phyloP scores from a whole-genome alignment of 2,797 vertebrate species.

The Pipistrellus pygmaeus region DNA sequence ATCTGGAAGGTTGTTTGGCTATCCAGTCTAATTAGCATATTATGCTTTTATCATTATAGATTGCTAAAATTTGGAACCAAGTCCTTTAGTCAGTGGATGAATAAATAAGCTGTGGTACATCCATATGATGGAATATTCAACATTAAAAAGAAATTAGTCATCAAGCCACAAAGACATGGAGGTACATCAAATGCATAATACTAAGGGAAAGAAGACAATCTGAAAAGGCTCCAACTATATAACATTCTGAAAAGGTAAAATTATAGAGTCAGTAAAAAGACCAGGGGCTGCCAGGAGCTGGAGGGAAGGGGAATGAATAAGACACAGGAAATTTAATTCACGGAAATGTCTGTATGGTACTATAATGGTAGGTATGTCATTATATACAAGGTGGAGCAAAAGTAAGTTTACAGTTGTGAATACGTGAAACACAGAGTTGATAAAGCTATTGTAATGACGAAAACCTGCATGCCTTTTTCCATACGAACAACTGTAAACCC shows the following conservation, averaged over 20 bases:
- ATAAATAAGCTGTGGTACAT: not conserved
- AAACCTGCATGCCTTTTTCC: too few species aligned
- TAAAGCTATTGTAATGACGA: too few species aligned
- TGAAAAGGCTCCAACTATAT: not conserved
- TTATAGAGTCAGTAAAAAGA: not conserved
- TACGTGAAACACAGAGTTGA: too few species aligned
- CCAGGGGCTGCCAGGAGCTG: not conserved
- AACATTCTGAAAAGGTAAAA: conserved; percentile 8
- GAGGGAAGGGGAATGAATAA: not conserved
- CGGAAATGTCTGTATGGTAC: not conserved
- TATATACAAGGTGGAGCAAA: not conserved
- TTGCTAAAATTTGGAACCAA: not conserved
- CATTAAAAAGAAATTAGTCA: not conserved
- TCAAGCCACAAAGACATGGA: not conserved
- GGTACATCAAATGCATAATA: not conserved
- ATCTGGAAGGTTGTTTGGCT: too few species aligned
- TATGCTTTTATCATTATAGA: too few species aligned
- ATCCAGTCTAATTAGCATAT: too few species aligned
- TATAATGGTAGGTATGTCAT: not conserved
- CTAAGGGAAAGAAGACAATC: not conserved
- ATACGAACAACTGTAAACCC: too few species aligned
- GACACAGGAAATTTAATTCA: not conserved
- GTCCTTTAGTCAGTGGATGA: not conserved
- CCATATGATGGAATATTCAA: not conserved
- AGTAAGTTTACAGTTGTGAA: too few species aligned